Evolutionary conservation across 1,140 invertebrate species (phyloP), one percentile per base, ranked within the genome.

Genomic region (Zaprionus tsacasi): DNA sequence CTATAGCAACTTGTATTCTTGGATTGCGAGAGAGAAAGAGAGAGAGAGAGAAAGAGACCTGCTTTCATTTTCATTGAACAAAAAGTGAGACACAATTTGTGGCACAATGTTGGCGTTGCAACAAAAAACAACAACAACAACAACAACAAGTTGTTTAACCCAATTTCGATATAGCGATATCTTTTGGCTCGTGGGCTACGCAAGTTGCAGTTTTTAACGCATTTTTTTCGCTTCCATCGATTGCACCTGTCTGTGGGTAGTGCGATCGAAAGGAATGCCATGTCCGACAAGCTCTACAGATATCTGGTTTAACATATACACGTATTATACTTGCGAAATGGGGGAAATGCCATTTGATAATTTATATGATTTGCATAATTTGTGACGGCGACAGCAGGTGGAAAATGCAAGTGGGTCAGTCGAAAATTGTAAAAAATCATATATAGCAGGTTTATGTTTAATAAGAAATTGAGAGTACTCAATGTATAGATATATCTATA

Each of bases 31-130:
- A 8, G 33, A 30, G 27, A 30, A 3, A 79, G 80, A 69, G 27
- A 79, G 83, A 69, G n/a, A n/a, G 33, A 30, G 27, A 30, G 27
- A 79, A 80, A 69, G 27, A 79, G 83, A 69, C 79, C 83, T 87
- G 83, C 83, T 87, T 87, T 87, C 83, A 88, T 87, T 87, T 87
- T 87, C 83, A 88, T 89, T 87, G 30, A 75, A 70, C 73, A 87
- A 77, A 78, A 76, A 76, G 65, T 40, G 81, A 85, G 70, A 74
- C 64, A 72, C 55, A 43, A 72, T 64, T 43, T 71, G 70, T 35
- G 66, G 76, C 70, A 63, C 40, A 74, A 48, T 81, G 60, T 79
- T 63, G 76, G 57, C 65, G 66, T 80, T 67, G 72, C 69, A 67
- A 52, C 66, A 70, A 38, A 54, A 15, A 67, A 52, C 21, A 21